Evolutionary conservation across 1,140 invertebrate genomes (phyloP).

Genomic region (Panagrolaimus sp.): DNA sequence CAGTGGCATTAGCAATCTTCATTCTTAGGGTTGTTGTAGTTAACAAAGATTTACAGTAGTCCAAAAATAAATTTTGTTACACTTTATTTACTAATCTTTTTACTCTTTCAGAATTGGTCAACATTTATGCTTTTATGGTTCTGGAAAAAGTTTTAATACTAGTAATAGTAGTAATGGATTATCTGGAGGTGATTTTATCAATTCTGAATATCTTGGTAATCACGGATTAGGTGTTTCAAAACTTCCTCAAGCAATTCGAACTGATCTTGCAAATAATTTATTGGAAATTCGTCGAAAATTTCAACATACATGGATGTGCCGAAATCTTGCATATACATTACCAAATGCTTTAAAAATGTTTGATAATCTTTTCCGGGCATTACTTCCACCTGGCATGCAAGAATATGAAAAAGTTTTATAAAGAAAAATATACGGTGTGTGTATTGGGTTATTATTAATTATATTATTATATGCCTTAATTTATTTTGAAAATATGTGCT

Average conservation of each 20-base stretch:
- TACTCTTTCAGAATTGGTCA: slow-evolving; percentile 37
- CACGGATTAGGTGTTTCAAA: slow-evolving; percentile 29
- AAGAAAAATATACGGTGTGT: background rate
- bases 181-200: slow-evolving; percentile 7
- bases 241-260: slow-evolving; percentile 31
- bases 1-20: no score
- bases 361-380: slow-evolving; percentile 42
- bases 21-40: no score
- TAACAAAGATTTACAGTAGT: no score
- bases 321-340: slow-evolving; percentile 41
- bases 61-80: no score
- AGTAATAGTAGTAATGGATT: slow-evolving; percentile 24
- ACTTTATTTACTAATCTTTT: no score
- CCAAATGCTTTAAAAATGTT: slow-evolving; percentile 49
- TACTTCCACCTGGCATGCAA: slow-evolving; percentile 39
- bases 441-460: no score
- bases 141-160: background rate
- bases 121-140: slow-evolving; percentile 30
- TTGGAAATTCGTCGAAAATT: slow-evolving; percentile 41
- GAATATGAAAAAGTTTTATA: slow-evolving; percentile 26
- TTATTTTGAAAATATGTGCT: no score
- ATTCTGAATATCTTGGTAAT: slow-evolving; percentile 17
- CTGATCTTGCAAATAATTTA: slow-evolving; percentile 39
- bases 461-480: no score
- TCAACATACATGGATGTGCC: slow-evolving; percentile 43